Percentiles rank a stretch among this genome's conserved stretches.
Evolutionary conservation across 1,140 invertebrate species (phyloP).

Genomic region (Drosophila sproati): DNA sequence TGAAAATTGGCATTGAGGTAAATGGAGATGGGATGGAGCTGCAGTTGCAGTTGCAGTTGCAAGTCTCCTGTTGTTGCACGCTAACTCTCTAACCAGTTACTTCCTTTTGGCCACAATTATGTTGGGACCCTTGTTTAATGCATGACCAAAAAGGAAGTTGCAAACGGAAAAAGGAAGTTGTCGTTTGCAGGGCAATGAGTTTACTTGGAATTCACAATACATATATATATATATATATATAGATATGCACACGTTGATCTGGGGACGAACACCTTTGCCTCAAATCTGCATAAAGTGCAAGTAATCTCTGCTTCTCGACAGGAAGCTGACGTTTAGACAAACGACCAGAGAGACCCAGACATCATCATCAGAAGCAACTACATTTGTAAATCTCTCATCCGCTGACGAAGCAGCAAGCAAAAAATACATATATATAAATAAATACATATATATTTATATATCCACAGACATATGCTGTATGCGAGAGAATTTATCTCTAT

Average conservation of each 20-base stretch:
- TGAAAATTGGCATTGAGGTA: conserved; percentile 23
- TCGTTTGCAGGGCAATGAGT: conserved; percentile 36
- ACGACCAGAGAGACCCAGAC: conserved; percentile 61
- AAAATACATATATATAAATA: conserved; percentile 44
- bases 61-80: background rate
- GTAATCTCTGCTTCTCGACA: conserved; percentile 58
- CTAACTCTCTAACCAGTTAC: conserved; percentile 49
- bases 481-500: conserved; percentile 76
- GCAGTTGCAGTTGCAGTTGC: conserved; percentile 8
- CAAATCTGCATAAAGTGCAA: conserved; percentile 71
- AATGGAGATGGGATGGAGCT: conserved; percentile 15
- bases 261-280: conserved; percentile 38
- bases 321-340: conserved; percentile 81
- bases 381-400: conserved; percentile 78
- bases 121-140: conserved; percentile 17
- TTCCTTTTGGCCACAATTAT: conserved; percentile 51
- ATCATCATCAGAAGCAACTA: conserved; percentile 32
- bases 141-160: conserved; percentile 33
- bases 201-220: conserved; percentile 18
- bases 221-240: background rate
- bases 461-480: conserved; percentile 1
- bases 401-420: conserved; percentile 55
- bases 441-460: conserved; percentile 7
- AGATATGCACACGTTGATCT: background rate
- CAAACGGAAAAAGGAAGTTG: conserved; percentile 52